phyloP scores from a whole-genome alignment of 2,113 vertebrate genomes.

The Dicaeum eximium region DNA sequence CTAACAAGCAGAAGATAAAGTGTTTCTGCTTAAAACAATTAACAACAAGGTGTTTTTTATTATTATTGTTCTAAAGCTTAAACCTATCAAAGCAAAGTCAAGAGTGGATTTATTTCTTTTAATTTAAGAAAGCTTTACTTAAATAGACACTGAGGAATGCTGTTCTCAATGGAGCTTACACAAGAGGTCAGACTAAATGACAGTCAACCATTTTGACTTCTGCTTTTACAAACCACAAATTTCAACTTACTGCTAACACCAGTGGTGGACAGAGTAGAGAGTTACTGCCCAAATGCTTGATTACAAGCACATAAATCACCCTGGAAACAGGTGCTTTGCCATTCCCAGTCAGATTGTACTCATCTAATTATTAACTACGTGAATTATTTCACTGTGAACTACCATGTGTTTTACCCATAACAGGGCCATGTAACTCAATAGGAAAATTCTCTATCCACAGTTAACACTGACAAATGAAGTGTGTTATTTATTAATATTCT shows the following conservation, averaged over 20 bases:
- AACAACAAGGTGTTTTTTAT: not conserved
- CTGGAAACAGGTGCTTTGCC: not conserved
- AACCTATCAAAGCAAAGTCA: not conserved
- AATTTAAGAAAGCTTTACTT: not conserved
- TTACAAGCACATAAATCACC: not conserved
- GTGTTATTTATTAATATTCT: not conserved
- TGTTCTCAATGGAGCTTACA: not conserved
- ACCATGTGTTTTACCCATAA: not conserved
- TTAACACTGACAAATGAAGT: not conserved
- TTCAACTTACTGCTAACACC: not conserved
- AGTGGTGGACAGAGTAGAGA: not conserved
- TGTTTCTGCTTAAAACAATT: conserved; percentile 6
- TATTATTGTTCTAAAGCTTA: not conserved
- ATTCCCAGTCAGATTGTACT: not conserved
- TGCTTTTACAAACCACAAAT: not conserved
- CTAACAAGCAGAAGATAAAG: conserved; percentile 5
- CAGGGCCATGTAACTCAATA: not conserved
- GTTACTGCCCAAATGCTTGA: not conserved
- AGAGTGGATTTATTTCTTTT: not conserved
- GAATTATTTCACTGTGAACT: not conserved
- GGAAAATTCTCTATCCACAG: not conserved
- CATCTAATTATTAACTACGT: not conserved
- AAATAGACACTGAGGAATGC: not conserved
- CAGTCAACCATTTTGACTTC: not conserved
- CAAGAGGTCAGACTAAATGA: not conserved